Conservation (phyloP, 2,888 invertebrate genomes). For the Drosophila mimetica region DNA sequence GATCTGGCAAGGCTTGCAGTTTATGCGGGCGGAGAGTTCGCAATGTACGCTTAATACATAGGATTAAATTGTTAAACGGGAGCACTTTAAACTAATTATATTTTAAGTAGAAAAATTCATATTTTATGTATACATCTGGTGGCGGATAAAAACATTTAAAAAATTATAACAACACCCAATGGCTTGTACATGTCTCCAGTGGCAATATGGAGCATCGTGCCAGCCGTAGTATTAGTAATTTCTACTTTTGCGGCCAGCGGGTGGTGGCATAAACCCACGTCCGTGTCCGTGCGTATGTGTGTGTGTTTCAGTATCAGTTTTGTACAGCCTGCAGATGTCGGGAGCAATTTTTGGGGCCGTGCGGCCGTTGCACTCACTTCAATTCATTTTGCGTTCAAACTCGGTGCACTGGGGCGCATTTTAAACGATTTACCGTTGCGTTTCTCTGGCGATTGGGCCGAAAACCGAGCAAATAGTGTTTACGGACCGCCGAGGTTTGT, state of each 20-base stretch:
- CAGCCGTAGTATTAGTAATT: slow-evolving; percentile 36
- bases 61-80: background rate
- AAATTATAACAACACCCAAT: background rate
- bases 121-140: background rate
- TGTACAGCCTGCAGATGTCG: slow-evolving; percentile 70
- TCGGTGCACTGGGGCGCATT: slow-evolving; percentile 65
- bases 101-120: background rate
- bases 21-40: slow-evolving; percentile 4
- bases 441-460: slow-evolving; percentile 52
- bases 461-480: slow-evolving; percentile 66
- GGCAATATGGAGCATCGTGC: slow-evolving; percentile 25
- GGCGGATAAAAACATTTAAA: background rate
- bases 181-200: slow-evolving; percentile 1
- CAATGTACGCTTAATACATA: background rate
- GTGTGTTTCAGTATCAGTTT: slow-evolving; percentile 40
- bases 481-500: slow-evolving; percentile 27
- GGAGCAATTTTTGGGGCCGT: slow-evolving; percentile 47
- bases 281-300: slow-evolving; percentile 1
- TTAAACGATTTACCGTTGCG: slow-evolving; percentile 47
- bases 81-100: background rate
- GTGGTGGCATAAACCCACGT: slow-evolving; percentile 38
- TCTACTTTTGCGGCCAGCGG: slow-evolving; percentile 27
- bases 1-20: slow-evolving; percentile 4
- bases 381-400: slow-evolving; percentile 65
- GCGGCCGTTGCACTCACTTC: slow-evolving; percentile 67